Evolutionary conservation across 2,113 vertebrate species (phyloP), one percentile per base, ranked within the genome.

Genomic region (Pterophyllum scalare): DNA sequence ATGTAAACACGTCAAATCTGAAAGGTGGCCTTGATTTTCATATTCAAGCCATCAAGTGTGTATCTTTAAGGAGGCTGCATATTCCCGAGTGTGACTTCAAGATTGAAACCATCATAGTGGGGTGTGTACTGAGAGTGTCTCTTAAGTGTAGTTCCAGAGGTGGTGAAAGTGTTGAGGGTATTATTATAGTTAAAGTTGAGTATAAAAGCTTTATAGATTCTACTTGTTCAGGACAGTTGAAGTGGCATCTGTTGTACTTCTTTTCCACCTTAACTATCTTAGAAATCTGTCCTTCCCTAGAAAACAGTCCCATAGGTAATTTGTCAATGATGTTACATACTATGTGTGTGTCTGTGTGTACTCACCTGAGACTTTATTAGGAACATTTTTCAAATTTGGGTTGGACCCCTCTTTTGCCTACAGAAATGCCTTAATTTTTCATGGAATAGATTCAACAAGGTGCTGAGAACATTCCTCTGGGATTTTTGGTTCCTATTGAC

Each of bases 131-230:
- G 62, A 70, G 22, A 91, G 76, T 76, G 52, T 35, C 74, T 84
- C 77, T 83, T 56, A 79, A 76, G 81, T 86, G 83, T 59, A 74
- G 62, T 22, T 77, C 46, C 76, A 81, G 77, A 76, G 76, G 80
- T 77, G 38, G 52, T 57, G 77, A 24, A 81, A 79, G 62, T 83
- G 60, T 81, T 77, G 58, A 76, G 65, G 52, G 57, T 78, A 82
- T 87, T 88, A 49, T 86, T 81, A 14, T 33, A 57, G 59, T 76
- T 60, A 40, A 59, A 26, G 49, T 64, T 52, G 57, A 59, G 77
- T 22, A 49, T 83, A 80, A 88, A 85, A 81, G 59, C 38, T 75
- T 80, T 77, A 67, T 38, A 49, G 52, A 19, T 59, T 77, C 46
- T 49, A 52, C 59, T 79, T 81, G 49, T 59, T 76, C 15, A 4